Evolutionary conservation across 2,797 vertebrate species (phyloP), one percentile per base, ranked within the genome.

Genomic region (Cryptoprocta ferox): DNA sequence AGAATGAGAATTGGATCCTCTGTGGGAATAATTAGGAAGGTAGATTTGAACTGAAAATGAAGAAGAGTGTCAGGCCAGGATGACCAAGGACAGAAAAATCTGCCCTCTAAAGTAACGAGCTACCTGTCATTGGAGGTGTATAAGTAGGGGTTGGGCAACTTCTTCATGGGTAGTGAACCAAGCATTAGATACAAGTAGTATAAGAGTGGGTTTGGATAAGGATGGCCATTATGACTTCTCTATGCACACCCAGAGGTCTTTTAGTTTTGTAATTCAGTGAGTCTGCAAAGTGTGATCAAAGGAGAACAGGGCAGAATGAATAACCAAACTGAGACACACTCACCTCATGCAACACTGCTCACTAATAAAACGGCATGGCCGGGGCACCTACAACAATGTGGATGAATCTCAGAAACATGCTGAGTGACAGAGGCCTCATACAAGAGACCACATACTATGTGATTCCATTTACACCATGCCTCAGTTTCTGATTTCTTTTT

Each of bases 401-500:
- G n/a, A 12, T 32, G 24, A 30, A 35, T 18, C 45, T 90, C 63
- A 32, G 39, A 86, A 56, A 56, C 16, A 30, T 6, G 37, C 32
- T 16, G 7, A 42, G 7, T 4, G 6, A 76, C 76, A 95, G 42
- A 80, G 37, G 50, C 32, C 28, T 70, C n/a, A 39, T 19, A 56
- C 28, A 63, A 71, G 26, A 87, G 5, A n/a, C 4, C 42, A 63
- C 39, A 13, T 10, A 8, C 24, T n/a, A 30, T 4, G 8, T 66
- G 63, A 83, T n/a, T 78, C 16, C 3, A 18, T 71, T 65, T 26
- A 37, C 26, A 21, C 16, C 24, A 48, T 42, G 42, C 15, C 65
- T 91, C 71, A 28, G 14, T 35, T 70, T 73, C 50, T 82, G 9
- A 83, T 37, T n/a, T 68, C 13, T 89, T 89, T 95, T 61, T n/a